A percentile compares a stretch with the other conserved stretches of the same genome.
Conservation (phyloP, 1,140 invertebrate species). For the Ditylenchus dipsaci region DNA sequence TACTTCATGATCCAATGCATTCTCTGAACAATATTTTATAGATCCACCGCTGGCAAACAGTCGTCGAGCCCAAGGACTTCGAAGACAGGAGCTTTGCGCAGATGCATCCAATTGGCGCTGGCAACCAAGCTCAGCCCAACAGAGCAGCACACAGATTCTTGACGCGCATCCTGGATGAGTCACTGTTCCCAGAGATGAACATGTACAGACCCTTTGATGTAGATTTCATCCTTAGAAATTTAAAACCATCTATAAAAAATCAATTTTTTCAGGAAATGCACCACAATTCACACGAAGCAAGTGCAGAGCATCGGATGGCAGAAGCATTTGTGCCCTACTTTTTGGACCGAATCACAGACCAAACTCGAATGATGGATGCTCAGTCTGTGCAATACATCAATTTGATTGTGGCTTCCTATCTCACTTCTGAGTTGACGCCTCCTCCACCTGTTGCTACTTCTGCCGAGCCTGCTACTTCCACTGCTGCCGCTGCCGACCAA, state of each 20-base stretch:
- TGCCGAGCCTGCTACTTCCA: conserved; percentile 4
- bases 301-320: not conserved
- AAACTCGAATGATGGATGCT: conserved; percentile 30
- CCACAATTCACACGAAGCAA: not conserved
- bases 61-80: conserved; percentile 11
- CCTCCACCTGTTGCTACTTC: not conserved
- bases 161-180: conserved; percentile 4
- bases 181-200: not conserved
- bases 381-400: conserved; percentile 36
- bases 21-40: not conserved
- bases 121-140: not conserved
- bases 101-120: not conserved
- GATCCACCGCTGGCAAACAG: conserved; percentile 3
- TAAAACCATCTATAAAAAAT: not conserved
- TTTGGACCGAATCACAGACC: conserved; percentile 38
- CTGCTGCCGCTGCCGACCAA: conserved; percentile 1
- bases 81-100: conserved; percentile 13
- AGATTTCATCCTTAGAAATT: not conserved
- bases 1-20: too few species aligned
- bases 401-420: conserved; percentile 27
- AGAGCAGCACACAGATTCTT: conserved; percentile 8
- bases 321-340: conserved; percentile 34
- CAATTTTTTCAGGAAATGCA: not conserved
- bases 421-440: conserved; percentile 13
- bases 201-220: conserved; percentile 2